These are phyloP conservation scores for Zaprionus africanus DNA, from an alignment of 1,140 invertebrate species.

Conservation along the genomic window DNA sequence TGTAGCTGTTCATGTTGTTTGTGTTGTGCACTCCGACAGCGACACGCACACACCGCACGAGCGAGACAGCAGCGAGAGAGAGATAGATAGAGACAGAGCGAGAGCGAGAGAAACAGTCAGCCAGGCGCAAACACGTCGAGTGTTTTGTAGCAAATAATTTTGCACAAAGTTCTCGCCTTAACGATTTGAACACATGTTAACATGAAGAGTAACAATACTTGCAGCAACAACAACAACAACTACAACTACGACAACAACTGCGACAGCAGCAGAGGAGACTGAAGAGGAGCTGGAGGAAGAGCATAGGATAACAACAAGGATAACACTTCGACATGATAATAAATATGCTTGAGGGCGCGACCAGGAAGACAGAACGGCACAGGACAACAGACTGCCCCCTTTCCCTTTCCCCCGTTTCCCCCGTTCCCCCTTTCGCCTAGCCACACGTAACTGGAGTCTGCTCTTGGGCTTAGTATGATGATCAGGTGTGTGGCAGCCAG, in stretches of 20 bases:
- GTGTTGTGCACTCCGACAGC: slow-evolving; percentile 53
- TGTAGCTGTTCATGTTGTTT: slow-evolving; percentile 65
- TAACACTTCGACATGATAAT: slow-evolving; percentile 80
- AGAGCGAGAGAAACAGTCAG: slow-evolving; percentile 30
- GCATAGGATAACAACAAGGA: slow-evolving; percentile 62
- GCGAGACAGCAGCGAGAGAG: not conserved
- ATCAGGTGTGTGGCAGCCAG: slow-evolving; percentile 3
- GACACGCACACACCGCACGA: slow-evolving; percentile 16
- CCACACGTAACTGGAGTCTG: not conserved
- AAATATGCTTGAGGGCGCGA: slow-evolving; percentile 60
- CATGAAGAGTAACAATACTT: slow-evolving; percentile 75
- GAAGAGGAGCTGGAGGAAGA: not conserved
- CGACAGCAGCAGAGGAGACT: not conserved
- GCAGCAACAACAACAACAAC: slow-evolving; percentile 44
- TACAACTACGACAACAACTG: slow-evolving; percentile 21
- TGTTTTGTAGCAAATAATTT: slow-evolving; percentile 82
- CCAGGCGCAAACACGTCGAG: slow-evolving; percentile 77
- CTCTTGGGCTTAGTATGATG: not conserved
- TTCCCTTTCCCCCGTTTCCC: no score
- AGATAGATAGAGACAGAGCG: not conserved
- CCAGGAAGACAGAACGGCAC: slow-evolving; percentile 8
- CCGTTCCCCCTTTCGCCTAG: not conserved
- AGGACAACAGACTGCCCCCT: not conserved
- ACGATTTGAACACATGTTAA: slow-evolving; percentile 83
- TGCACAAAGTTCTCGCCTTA: slow-evolving; percentile 82